A percentile compares a stretch with the other conserved stretches of the same genome.
These are phyloP conservation scores for Gymnocephalus cernua DNA, from an alignment of 2,113 vertebrate genomes.

Conservation along the genomic window DNA sequence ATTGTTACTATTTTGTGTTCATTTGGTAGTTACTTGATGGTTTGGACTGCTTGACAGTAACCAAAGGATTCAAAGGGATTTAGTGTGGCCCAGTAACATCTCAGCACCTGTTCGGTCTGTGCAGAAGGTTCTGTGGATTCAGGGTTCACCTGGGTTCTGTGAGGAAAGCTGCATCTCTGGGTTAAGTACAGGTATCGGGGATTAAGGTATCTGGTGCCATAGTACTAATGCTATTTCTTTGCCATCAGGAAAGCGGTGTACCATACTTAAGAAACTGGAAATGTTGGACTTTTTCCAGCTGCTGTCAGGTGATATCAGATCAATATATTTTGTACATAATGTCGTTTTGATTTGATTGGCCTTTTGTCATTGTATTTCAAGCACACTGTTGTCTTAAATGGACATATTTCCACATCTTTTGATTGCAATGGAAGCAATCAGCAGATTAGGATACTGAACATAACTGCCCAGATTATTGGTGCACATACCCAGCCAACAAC, in stretches of 20 bases:
- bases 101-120: slow-evolving; percentile 33
- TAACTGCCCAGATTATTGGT: slow-evolving; percentile 44
- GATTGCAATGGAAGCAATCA: slow-evolving; percentile 16
- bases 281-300: slow-evolving; percentile 25
- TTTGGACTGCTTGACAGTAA: slow-evolving; percentile 28
- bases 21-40: slow-evolving; percentile 8
- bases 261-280: slow-evolving; percentile 13
- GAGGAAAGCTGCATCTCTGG: slow-evolving; percentile 24
- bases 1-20: slow-evolving; percentile 32
- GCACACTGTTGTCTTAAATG: slow-evolving; percentile 59
- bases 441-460: slow-evolving; percentile 17
- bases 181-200: slow-evolving; percentile 30
- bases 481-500: slow-evolving; percentile 32
- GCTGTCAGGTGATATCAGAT: slow-evolving; percentile 30
- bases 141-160: slow-evolving; percentile 17
- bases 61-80: slow-evolving; percentile 56
- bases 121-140: slow-evolving; percentile 9
- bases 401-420: slow-evolving; percentile 11
- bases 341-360: slow-evolving; percentile 33
- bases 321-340: slow-evolving; percentile 61
- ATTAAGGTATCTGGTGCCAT: slow-evolving; percentile 55
- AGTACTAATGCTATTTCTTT: slow-evolving; percentile 36
- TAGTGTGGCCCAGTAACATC: slow-evolving; percentile 7
- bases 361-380: slow-evolving; percentile 48
- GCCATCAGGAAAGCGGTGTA: slow-evolving; percentile 22